phyloP scores from a whole-genome alignment of 2,113 vertebrate genomes.

The Hypomesus transpacificus region DNA sequence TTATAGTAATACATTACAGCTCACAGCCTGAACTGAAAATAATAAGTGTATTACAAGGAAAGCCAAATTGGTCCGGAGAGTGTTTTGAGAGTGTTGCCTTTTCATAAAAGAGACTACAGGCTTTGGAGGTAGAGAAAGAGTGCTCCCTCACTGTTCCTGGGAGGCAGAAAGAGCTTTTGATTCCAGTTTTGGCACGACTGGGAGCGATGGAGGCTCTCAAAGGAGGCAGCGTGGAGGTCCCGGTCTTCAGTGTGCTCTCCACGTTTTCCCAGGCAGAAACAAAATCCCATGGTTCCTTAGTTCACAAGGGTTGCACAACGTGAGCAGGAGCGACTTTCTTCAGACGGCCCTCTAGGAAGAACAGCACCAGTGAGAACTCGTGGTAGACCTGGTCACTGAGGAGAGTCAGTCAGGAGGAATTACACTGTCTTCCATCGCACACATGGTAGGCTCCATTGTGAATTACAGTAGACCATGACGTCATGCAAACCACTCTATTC shows the following conservation, averaged over 20 bases:
- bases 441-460: no score
- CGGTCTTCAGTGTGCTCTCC: constrained; percentile 65
- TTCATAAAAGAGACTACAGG: constrained; percentile 55
- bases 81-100: constrained; percentile 53
- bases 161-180: constrained; percentile 70
- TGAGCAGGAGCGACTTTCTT: constrained; percentile 34
- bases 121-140: constrained; percentile 36
- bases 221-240: constrained; percentile 49
- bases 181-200: constrained; percentile 64
- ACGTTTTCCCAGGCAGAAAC: constrained; percentile 62
- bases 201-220: constrained; percentile 50
- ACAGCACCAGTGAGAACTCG: constrained; percentile 5
- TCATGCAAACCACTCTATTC: no score
- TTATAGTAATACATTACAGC: constrained; percentile 8
- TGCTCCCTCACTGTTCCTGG: constrained; percentile 48
- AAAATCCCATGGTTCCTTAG: constrained; percentile 59
- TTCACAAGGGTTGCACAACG: constrained; percentile 58
- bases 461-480: no score
- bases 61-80: constrained; percentile 35
- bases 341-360: background rate
- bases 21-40: constrained; percentile 20
- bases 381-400: background rate
- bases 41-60: constrained; percentile 36
- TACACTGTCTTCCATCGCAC: background rate
- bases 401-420: no score